These are phyloP conservation scores for Meriones psammophilus DNA, from an alignment of 2,797 vertebrate genomes.

Conservation along the genomic window DNA sequence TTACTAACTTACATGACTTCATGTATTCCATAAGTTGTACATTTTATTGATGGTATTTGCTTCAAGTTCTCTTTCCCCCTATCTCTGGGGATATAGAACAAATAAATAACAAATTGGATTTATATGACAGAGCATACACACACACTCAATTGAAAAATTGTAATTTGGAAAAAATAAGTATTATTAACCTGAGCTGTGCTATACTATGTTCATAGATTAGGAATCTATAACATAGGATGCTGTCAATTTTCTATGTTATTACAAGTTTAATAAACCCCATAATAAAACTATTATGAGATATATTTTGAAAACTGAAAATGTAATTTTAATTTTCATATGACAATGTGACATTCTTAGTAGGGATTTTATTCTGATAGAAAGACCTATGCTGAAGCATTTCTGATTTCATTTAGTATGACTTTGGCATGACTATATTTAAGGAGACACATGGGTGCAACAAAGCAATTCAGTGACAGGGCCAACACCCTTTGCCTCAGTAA, in stretches of 20 bases:
- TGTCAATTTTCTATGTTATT: background rate
- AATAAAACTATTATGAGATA: background rate
- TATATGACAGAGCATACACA: background rate
- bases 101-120: constrained; percentile 34
- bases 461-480: background rate
- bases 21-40: background rate
- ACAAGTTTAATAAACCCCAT: constrained; percentile 8
- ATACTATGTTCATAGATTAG: background rate
- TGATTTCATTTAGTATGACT: background rate
- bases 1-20: background rate
- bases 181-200: background rate
- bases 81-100: background rate
- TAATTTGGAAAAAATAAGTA: background rate
- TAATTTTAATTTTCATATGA: background rate
- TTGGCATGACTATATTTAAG: background rate
- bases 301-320: background rate
- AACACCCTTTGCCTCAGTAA: background rate
- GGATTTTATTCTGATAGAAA: background rate
- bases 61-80: background rate
- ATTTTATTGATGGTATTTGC: background rate
- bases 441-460: background rate
- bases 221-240: background rate
- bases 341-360: background rate
- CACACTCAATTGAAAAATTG: background rate
- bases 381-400: background rate